Percentiles rank a stretch among this genome's conserved stretches.
Evolutionary conservation across 1,140 invertebrate genomes (phyloP).

Genomic region (Olivierus martensii): DNA sequence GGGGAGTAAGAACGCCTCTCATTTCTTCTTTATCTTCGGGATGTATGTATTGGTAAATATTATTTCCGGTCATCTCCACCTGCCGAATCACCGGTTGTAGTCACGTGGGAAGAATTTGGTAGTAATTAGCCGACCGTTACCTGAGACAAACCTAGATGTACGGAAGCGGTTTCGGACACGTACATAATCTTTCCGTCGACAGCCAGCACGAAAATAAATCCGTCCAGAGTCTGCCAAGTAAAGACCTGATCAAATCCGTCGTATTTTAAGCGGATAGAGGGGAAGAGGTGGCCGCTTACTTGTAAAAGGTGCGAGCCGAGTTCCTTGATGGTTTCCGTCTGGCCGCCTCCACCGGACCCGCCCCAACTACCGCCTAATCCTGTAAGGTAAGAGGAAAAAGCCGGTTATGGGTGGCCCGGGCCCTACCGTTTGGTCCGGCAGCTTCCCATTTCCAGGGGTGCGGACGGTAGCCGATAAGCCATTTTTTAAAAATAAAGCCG

Average conservation of each 20-base stretch:
- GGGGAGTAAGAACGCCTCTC: no score
- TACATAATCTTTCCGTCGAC: slow-evolving; percentile 99
- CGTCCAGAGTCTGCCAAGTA: slow-evolving; percentile 66
- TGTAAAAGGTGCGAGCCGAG: slow-evolving; percentile 83
- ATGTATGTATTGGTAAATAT: slow-evolving; percentile 95
- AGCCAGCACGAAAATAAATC: slow-evolving; percentile 93
- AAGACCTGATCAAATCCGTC: not conserved
- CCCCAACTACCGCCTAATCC: slow-evolving; percentile 92
- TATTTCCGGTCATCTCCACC: slow-evolving; percentile 96
- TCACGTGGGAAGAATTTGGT: no score
- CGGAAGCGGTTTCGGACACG: slow-evolving; percentile 93
- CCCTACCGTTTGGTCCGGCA: no score
- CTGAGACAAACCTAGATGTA: slow-evolving; percentile 92
- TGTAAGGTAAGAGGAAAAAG: slow-evolving; percentile 27
- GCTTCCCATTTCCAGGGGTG: no score
- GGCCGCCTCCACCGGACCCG: slow-evolving; percentile 51
- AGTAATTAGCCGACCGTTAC: slow-evolving; percentile 43
- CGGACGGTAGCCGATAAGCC: no score
- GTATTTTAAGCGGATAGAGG: no score
- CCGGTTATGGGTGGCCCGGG: no score
- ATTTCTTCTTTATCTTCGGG: slow-evolving; percentile 91
- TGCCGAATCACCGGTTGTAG: no score
- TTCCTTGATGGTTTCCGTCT: slow-evolving; percentile 69
- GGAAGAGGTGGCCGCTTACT: slow-evolving; percentile 32
- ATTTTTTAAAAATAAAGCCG: no score